Evolutionary conservation across 2,888 invertebrate species (phyloP), one percentile per base, ranked within the genome.

Genomic region (Erebia ligea): DNA sequence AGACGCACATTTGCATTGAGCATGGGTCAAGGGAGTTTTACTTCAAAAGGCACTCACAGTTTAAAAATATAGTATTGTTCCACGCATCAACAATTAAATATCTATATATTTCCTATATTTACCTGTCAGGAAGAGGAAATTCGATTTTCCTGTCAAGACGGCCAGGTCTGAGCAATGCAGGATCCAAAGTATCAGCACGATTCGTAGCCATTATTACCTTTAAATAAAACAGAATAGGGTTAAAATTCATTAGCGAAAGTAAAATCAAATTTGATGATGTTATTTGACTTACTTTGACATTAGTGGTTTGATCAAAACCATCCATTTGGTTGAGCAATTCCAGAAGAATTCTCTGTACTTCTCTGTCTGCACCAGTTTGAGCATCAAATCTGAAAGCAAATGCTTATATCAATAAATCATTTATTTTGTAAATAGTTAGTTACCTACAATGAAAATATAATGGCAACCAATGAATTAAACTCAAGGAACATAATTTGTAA

Each of bases 311-410:
- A 92, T 99, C 99, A 87, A 99, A 99, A 66, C 99, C 99, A 91
- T 99, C 99, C 99, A 99, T 99, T 92, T 99, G 99, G 94, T 99
- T 99, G 9, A 99, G 94, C 69, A 99, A 94, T 85, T 99, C 99
- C 21, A 99, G 94, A 42, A 99, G 92, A 88, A 99, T 99, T 91
- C 99, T 96, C 87, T 99, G 99, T 0, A 99, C 99, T 91, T 99
- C 99, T 81, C 99, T 95, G 94, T 99, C 99, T 67, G 99, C 99
- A 81, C 99, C 99, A 74, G 99, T 99, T 90, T 99, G 99, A 2
- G 99, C 99, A 92, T 99, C 99, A 89, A 99, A 98, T 83, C 94
- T 94, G 76, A 68, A 85, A 67, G 21, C 19, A 67, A 19, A 15
- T 25, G n/a, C n/a, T n/a, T n/a, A n/a, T n/a, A 40, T 56, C 3